Evolutionary conservation across 2,113 vertebrate species (phyloP), one percentile per base, ranked within the genome.

Genomic region (Odontophorus gujanensis): DNA sequence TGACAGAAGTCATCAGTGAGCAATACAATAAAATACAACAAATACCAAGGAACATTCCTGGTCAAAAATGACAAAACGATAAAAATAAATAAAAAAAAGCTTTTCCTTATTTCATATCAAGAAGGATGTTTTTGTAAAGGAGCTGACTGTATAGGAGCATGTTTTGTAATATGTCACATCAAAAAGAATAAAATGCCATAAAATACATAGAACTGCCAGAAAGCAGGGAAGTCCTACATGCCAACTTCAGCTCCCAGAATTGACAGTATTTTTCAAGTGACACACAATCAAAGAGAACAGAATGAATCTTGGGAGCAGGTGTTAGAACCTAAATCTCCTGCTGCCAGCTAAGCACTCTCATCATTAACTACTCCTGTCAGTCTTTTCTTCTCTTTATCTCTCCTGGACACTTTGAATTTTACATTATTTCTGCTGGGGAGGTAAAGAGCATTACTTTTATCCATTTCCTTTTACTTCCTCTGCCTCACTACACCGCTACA

Each of bases 221-320:
- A 93, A 95, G 65, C 72, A 77, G 22, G 32, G 30, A 81, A 85
- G 76, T 63, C 73, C 73, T 95, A 2, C 42, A 25, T 75, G 73
- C 88, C 80, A 92, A 11, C 65, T 81, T 34, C 76, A 68, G 32
- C 57, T 95, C 43, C 83, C 55, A 68, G 57, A 93, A 65, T 12
- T 94, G 80, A 94, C 85, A 81, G 61, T 38, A 34, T 93, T 96
- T 94, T 93, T 81, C 79, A 95, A 92, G 69, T 75, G 72, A 84
- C 87, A 72, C 13, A 17, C 50, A 68, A 92, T 93, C 90, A 95
- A 92, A 94, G 22, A 58, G 80, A 92, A 88, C 34, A 65, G 68
- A 88, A 78, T 72, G n/a, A 84, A 90, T 75, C 57, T 86, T 86
- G 51, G 88, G 61, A 95, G n/a, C 71, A 94, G 92, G 77, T 93